phyloP scores from a whole-genome alignment of 2,888 invertebrate genomes.

The Tolmerus cingulatus region DNA sequence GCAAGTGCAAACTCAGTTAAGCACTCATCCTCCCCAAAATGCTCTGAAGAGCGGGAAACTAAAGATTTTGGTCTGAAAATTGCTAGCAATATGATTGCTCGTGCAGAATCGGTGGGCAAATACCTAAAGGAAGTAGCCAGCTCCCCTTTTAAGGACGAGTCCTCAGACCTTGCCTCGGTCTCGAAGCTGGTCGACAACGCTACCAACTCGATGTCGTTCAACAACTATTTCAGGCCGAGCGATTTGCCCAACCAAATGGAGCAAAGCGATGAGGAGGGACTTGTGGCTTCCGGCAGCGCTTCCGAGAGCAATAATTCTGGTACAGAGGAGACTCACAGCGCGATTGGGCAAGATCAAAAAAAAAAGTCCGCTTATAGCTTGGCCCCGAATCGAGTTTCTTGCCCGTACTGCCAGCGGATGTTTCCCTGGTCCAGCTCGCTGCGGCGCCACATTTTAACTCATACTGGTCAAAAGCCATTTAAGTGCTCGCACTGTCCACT shows the following conservation, averaged over 20 bases:
- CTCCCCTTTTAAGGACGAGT: slow-evolving; percentile 65
- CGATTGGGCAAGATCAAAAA: slow-evolving; percentile 65
- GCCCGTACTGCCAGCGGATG: slow-evolving; percentile 91
- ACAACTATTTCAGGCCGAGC: slow-evolving; percentile 69
- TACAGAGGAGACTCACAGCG: slow-evolving; percentile 71
- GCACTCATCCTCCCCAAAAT: neutral
- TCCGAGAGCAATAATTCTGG: slow-evolving; percentile 86
- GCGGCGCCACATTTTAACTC: slow-evolving; percentile 90
- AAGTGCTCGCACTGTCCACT: slow-evolving; percentile 93
- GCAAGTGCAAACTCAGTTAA: slow-evolving; percentile 53
- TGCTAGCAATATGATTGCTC: slow-evolving; percentile 68
- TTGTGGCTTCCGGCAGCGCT: slow-evolving; percentile 78
- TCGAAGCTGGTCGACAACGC: slow-evolving; percentile 81
- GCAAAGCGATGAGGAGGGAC: slow-evolving; percentile 74
- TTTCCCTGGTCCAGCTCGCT: slow-evolving; percentile 97
- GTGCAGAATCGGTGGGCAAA: slow-evolving; percentile 63
- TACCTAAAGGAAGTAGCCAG: slow-evolving; percentile 61
- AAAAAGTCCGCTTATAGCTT: slow-evolving; percentile 95
- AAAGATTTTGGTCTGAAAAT: slow-evolving; percentile 67
- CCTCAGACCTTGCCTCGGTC: slow-evolving; percentile 78
- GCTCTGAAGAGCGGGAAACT: neutral
- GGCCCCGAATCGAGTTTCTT: slow-evolving; percentile 92
- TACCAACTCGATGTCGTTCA: slow-evolving; percentile 68
- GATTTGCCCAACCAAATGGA: slow-evolving; percentile 60
- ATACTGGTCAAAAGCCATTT: slow-evolving; percentile 96